Evolutionary conservation across 1,140 invertebrate species (phyloP).

Genomic region (Ridgeia piscesae): DNA sequence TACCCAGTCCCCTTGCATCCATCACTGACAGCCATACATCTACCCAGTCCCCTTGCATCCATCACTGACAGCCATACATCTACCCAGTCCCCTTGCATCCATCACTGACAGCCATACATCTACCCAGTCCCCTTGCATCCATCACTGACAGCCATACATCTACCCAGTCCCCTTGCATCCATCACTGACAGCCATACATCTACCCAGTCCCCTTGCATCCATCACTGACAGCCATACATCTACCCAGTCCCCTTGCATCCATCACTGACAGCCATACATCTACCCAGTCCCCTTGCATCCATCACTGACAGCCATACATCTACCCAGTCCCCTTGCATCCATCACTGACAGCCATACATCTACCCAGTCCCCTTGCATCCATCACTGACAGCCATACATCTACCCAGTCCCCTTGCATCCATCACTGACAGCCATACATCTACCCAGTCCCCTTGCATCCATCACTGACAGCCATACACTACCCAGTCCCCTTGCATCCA

Average conservation of each 20-base stretch:
- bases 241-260: neutral
- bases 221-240: neutral
- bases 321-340: neutral
- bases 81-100: neutral
- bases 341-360: neutral
- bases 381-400: neutral
- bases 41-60: neutral
- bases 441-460: neutral
- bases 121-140: neutral
- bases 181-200: neutral
- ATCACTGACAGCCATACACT: neutral
- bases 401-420: neutral
- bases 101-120: neutral
- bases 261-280: neutral
- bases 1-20: neutral
- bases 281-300: neutral
- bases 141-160: neutral
- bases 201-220: neutral
- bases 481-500: neutral
- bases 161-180: neutral
- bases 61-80: neutral
- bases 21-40: neutral
- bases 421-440: neutral
- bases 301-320: neutral
- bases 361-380: neutral